A percentile compares a stretch with the other conserved stretches of the same genome.
Evolutionary conservation across 37 sponge, comb jelly and placozoan species (phyloP).

Genomic region (Diacarnus erythraeanus): DNA sequence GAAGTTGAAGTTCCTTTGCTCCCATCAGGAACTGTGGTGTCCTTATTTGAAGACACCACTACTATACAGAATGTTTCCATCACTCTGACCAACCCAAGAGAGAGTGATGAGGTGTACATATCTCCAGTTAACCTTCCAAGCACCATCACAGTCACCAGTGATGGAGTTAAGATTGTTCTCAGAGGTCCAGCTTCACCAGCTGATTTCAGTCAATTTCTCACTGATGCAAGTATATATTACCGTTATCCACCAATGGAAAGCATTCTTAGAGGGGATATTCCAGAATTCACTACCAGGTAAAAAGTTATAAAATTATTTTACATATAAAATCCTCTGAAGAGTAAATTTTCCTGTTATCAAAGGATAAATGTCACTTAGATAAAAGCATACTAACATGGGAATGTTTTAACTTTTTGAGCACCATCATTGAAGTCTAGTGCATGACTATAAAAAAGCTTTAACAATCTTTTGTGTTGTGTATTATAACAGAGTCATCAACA

Average conservation of each 20-base stretch:
- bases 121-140: not conserved
- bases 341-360: too few relatives aligned
- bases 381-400: too few relatives aligned
- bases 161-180: not conserved
- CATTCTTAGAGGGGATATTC: slow-evolving; percentile 34
- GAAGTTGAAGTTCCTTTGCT: not conserved
- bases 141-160: not conserved
- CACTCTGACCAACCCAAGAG: slow-evolving; percentile 20
- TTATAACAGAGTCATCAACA: slow-evolving; percentile 17
- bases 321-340: too few relatives aligned
- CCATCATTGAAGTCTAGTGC: too few relatives aligned
- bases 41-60: slow-evolving; percentile 7
- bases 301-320: too few relatives aligned
- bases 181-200: slow-evolving; percentile 6
- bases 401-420: too few relatives aligned
- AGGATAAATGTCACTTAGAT: too few relatives aligned
- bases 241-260: slow-evolving; percentile 33
- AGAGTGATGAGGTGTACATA: slow-evolving; percentile 6
- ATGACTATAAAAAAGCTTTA: too few relatives aligned
- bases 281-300: slow-evolving; percentile 55
- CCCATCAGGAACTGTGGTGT: not conserved
- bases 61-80: not conserved
- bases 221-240: not conserved
- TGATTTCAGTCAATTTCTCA: not conserved
- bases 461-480: too few relatives aligned